A percentile compares a stretch with the other conserved stretches of the same genome.
phyloP scores from a whole-genome alignment of 2,113 vertebrate species.

The Gracilinanus agilis region DNA sequence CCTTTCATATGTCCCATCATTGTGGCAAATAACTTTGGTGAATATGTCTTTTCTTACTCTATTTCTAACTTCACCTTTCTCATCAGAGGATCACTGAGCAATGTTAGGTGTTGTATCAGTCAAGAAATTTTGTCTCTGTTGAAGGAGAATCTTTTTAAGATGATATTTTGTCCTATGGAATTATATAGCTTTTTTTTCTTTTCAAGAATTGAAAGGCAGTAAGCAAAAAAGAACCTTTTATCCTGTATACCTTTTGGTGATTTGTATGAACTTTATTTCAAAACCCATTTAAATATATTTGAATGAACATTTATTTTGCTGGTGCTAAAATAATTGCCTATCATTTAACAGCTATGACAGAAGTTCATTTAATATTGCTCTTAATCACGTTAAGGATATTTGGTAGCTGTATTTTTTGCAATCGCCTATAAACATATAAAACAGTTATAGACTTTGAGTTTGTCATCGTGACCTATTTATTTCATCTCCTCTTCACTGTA shows the following conservation, averaged over 20 bases:
- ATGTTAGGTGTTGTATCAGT: background rate
- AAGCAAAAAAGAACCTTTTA: background rate
- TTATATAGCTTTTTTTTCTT: background rate
- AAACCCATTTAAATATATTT: slow-evolving; percentile 86
- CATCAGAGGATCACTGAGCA: background rate
- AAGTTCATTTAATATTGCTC: slow-evolving; percentile 78
- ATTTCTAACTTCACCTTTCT: background rate
- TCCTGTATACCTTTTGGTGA: background rate
- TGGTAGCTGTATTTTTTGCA: slow-evolving; percentile 70
- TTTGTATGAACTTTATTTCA: slow-evolving; percentile 80
- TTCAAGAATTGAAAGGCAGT: background rate
- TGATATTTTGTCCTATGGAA: background rate
- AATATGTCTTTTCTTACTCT: background rate
- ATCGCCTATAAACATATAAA: slow-evolving; percentile 70
- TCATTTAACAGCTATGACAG: slow-evolving; percentile 90
- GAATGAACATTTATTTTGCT: slow-evolving; percentile 88
- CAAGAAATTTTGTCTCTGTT: background rate
- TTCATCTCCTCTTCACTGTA: slow-evolving; percentile 69
- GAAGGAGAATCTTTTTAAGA: background rate
- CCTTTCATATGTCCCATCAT: background rate
- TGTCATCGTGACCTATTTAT: slow-evolving; percentile 72
- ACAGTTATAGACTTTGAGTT: slow-evolving; percentile 74
- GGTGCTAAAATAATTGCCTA: slow-evolving; percentile 88
- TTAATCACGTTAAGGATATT: slow-evolving; percentile 71
- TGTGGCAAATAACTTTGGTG: background rate